These are phyloP conservation scores for Hirtodrosophila alboralis DNA, from an alignment of 2,888 invertebrate species.

Conservation along the genomic window DNA sequence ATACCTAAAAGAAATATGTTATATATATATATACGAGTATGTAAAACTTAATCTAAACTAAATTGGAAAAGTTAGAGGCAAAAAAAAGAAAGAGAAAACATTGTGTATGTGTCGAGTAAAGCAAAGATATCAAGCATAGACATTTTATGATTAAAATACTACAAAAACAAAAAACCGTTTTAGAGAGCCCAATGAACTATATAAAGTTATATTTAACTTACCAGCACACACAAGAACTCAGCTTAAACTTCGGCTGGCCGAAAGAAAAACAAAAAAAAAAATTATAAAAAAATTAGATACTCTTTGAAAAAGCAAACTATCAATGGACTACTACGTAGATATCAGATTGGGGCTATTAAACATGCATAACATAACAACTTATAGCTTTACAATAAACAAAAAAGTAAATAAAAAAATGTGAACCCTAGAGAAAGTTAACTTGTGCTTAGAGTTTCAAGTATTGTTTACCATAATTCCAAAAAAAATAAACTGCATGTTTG, in stretches of 20 bases:
- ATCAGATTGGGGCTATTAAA: conserved; percentile 29
- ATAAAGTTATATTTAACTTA: conserved; percentile 29
- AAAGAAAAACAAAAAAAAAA: conserved; percentile 6
- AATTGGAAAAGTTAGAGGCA: conserved; percentile 8
- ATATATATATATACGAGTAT: conserved; percentile 17
- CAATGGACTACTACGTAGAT: conserved; percentile 33
- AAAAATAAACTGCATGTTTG: conserved; percentile 9
- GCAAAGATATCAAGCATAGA: conserved; percentile 46
- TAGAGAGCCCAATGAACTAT: conserved; percentile 35
- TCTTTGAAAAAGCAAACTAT: conserved; percentile 44
- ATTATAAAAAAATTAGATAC: conserved; percentile 22
- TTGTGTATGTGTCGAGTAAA: conserved; percentile 21
- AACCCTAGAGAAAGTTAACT: conserved; percentile 38
- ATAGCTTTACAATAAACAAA: conserved; percentile 52
- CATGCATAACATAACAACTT: conserved; percentile 34
- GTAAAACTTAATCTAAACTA: conserved; percentile 18
- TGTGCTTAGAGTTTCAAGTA: conserved; percentile 35
- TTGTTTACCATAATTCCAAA: conserved; percentile 36
- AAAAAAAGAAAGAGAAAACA: no score
- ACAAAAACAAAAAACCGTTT: conserved; percentile 4
- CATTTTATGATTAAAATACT: conserved; percentile 28
- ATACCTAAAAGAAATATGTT: conserved; percentile 13
- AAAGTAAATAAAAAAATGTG: no score
- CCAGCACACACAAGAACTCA: conserved; percentile 26
- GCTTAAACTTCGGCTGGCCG: conserved; percentile 49